A percentile compares a stretch with the other conserved stretches of the same genome.
phyloP scores from a whole-genome alignment of 2,888 invertebrate genomes.

The Eutolmus rufibarbis region DNA sequence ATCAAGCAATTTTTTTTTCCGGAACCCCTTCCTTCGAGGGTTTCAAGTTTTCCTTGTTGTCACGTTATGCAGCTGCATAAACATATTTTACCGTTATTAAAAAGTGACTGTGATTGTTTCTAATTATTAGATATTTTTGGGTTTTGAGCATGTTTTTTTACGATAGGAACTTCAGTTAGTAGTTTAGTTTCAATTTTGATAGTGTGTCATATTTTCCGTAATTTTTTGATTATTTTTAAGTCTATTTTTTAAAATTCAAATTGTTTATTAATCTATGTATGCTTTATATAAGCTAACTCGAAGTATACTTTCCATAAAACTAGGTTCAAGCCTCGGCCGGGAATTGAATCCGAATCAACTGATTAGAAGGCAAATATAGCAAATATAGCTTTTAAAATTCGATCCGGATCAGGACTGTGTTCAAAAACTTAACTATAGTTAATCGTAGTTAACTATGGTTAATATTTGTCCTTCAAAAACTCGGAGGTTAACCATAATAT shows the following conservation, averaged over 20 bases:
- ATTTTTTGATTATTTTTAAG: background rate
- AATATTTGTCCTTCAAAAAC: too few relatives aligned
- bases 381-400: too few relatives aligned
- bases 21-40: background rate
- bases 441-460: too few relatives aligned
- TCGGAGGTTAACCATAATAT: too few relatives aligned
- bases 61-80: conserved; percentile 16
- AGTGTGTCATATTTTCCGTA: too few relatives aligned
- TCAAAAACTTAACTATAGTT: too few relatives aligned
- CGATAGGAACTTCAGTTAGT: background rate
- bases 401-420: too few relatives aligned
- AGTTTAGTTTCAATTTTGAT: background rate
- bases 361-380: conserved; percentile 38
- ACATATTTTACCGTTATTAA: background rate
- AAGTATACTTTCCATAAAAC: background rate
- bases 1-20: background rate
- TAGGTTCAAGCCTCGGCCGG: background rate
- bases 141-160: background rate
- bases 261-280: too few relatives aligned
- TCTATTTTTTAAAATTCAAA: too few relatives aligned
- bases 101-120: background rate
- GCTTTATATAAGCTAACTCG: too few relatives aligned
- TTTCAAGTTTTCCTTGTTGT: background rate
- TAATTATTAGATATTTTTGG: background rate
- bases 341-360: conserved; percentile 37